Conservation (phyloP, 2,797 vertebrate species). For the Cuniculus paca region DNA sequence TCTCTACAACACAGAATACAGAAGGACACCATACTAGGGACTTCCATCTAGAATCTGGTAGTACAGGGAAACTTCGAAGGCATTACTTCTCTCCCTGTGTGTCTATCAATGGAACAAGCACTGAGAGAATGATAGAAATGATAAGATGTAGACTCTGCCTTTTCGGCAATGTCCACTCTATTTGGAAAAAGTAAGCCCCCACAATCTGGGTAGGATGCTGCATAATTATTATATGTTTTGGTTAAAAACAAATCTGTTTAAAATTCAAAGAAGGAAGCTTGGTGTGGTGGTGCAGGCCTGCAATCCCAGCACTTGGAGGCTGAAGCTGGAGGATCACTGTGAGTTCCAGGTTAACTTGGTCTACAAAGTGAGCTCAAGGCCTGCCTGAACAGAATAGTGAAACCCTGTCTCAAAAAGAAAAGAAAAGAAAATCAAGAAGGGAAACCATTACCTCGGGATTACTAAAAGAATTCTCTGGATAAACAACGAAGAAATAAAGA, state of each 20-base stretch:
- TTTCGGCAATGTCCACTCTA: background rate
- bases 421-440: background rate
- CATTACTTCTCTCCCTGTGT: background rate
- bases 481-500: constrained; percentile 4
- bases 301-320: too few relatives aligned
- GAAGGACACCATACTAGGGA: background rate
- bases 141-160: background rate
- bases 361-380: too few relatives aligned
- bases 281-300: too few relatives aligned
- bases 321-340: too few relatives aligned
- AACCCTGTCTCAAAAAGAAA: too few relatives aligned
- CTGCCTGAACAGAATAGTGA: too few relatives aligned
- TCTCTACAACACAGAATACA: background rate
- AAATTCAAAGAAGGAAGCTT: background rate
- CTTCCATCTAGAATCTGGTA: background rate
- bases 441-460: background rate
- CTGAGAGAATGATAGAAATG: background rate
- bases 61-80: background rate
- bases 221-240: background rate
- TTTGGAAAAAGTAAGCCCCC: background rate
- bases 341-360: too few relatives aligned
- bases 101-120: background rate
- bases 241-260: background rate
- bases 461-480: background rate
- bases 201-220: background rate